A percentile compares a stretch with the other conserved stretches of the same genome.
phyloP scores from a whole-genome alignment of 2,797 vertebrate genomes.

The Pogoniulus pusillus region DNA sequence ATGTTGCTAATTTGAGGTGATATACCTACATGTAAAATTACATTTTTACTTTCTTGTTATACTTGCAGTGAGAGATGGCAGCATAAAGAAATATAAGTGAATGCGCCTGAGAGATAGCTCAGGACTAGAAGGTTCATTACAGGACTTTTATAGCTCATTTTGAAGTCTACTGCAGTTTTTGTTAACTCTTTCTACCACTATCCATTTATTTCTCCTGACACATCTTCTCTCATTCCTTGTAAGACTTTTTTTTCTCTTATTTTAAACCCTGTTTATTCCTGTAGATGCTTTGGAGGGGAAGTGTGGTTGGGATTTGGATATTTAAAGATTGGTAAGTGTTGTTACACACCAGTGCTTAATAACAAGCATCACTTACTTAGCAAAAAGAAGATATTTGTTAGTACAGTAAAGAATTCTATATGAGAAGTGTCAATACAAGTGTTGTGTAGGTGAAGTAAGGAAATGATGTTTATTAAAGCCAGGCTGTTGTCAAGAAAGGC shows the following conservation, averaged over 20 bases:
- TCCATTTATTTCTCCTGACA: not conserved
- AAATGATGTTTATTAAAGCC: not conserved
- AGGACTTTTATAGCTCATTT: constrained; percentile 59
- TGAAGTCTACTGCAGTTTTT: constrained; percentile 25
- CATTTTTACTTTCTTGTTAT: constrained; percentile 62
- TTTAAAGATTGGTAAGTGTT: not conserved
- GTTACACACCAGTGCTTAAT: not conserved
- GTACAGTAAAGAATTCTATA: not conserved
- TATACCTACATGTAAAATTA: constrained; percentile 71
- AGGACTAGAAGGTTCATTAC: constrained; percentile 53
- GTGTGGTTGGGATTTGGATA: not conserved
- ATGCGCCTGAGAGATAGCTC: constrained; percentile 34
- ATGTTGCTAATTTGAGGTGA: constrained; percentile 74
- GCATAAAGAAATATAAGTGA: constrained; percentile 54
- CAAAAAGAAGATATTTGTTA: not conserved
- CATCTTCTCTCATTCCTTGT: not conserved
- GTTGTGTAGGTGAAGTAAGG: not conserved
- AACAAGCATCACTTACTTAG: not conserved
- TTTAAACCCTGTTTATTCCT: not conserved
- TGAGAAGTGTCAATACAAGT: not conserved
- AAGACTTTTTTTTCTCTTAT: not conserved
- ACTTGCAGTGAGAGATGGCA: constrained; percentile 54
- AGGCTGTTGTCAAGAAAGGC: not conserved
- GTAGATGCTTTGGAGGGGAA: not conserved
- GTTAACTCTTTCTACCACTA: constrained; percentile 48